Base-by-base conservation (phyloP, 2,888 invertebrate genomes). In the Myopa testacea region DNA sequence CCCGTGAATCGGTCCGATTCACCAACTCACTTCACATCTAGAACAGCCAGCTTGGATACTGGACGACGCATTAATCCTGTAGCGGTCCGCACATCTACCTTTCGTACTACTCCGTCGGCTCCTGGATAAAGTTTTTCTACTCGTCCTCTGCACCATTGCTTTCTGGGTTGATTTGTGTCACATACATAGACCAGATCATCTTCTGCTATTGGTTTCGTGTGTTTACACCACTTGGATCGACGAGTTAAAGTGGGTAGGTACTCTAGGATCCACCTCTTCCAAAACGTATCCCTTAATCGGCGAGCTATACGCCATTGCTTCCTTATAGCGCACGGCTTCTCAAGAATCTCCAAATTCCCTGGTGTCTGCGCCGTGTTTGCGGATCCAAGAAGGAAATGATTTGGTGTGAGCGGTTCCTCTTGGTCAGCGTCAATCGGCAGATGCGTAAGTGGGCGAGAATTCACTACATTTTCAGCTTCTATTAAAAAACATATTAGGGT, bases 31-130 rank as follows among this genome's bases (percentile, higher is more conserved):
- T 58, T 19, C n/a, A 58, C 58, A 58, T 58, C 62, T 19, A 88
- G 87, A 85, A 86, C 85, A 82, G 81, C 81, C 78, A 83, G 77
- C 76, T 81, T 81, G 2, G 80, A 80, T 6, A 79, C 82, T 10
- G 81, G 80, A n/a, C 84, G 80, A 34, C 80, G 81, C 10, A 81
- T 45, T 4, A 81, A 40, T 12, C 82, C 84, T 4, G 75, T 75
- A 4, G 69, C 78, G 12, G 83, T 84, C 4, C 65, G 63, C 1
- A 81, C 67, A 19, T 80, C 76, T 26, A 76, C 80, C 55, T 78
- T 62, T n/a, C 72, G 75, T 12, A 63, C 16, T 12, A 63, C 34
- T 26, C 62, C 62, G 26, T 63, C 62, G 12, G 62, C 12, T 79
- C 77, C 80, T 12, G 63, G 52, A n/a, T 73, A 78, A 4, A 81